Conservation (phyloP, 2,888 invertebrate genomes). For the Drosophila niveifrons region DNA sequence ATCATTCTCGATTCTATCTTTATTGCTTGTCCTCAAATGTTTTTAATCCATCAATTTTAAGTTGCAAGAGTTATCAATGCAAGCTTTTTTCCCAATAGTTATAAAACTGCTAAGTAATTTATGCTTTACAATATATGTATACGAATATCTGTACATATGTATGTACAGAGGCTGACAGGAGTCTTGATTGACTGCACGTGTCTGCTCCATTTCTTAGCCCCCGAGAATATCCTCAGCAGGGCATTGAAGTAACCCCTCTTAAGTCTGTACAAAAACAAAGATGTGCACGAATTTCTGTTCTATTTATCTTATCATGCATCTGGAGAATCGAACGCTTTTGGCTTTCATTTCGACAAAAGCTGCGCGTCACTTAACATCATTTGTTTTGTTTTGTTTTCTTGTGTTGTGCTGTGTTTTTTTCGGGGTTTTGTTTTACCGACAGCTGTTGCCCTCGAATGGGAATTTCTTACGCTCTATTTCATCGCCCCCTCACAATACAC, state of each 20-base stretch:
- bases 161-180: slow-evolving; percentile 1
- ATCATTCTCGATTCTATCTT: no score
- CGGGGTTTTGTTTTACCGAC: slow-evolving; percentile 51
- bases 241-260: slow-evolving; percentile 2
- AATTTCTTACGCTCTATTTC: slow-evolving; percentile 50
- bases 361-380: slow-evolving; percentile 80
- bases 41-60: not conserved
- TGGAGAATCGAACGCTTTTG: slow-evolving; percentile 64
- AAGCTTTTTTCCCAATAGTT: not conserved
- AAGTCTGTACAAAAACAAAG: slow-evolving; percentile 1
- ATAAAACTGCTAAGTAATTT: not conserved
- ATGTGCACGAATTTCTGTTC: slow-evolving; percentile 57
- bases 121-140: not conserved
- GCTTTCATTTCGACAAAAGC: slow-evolving; percentile 71
- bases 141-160: not conserved
- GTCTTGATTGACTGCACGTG: slow-evolving; percentile 58
- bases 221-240: not conserved
- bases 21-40: no score
- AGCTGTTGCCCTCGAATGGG: slow-evolving; percentile 38
- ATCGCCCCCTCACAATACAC: slow-evolving; percentile 15
- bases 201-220: slow-evolving; percentile 31
- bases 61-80: not conserved
- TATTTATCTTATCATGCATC: slow-evolving; percentile 72
- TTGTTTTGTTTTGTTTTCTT: slow-evolving; percentile 64
- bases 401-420: not conserved